Evolutionary conservation across 2,888 invertebrate genomes (phyloP).

Genomic region (Hypercompe scribonia): DNA sequence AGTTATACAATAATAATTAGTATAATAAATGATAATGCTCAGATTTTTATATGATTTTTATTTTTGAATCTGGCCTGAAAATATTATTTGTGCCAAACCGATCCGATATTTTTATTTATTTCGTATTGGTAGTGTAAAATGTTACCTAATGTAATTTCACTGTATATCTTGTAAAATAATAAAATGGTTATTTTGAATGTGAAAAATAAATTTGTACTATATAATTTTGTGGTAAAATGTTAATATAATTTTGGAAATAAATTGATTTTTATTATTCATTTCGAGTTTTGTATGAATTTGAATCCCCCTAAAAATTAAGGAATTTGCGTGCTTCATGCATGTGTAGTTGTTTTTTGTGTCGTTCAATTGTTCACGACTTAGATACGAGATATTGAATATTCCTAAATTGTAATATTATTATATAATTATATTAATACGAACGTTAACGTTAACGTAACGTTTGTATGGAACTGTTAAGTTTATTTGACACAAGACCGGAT

Average conservation of each 20-base stretch:
- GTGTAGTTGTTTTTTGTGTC: too few relatives aligned
- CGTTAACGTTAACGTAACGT: too few relatives aligned
- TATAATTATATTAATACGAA: too few relatives aligned
- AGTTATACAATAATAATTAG: slow-evolving; percentile 42
- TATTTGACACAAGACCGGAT: too few relatives aligned
- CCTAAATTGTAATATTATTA: too few relatives aligned
- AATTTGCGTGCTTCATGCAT: too few relatives aligned
- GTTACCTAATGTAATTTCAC: slow-evolving; percentile 73
- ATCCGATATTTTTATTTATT: slow-evolving; percentile 66
- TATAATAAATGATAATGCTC: slow-evolving; percentile 69
- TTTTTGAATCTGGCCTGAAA: slow-evolving; percentile 59
- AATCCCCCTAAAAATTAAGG: neutral
- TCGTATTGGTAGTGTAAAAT: slow-evolving; percentile 66
- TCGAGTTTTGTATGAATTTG: slow-evolving; percentile 26
- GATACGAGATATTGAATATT: too few relatives aligned
- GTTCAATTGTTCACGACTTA: too few relatives aligned
- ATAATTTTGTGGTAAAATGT: slow-evolving; percentile 63
- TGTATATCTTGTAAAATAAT: slow-evolving; percentile 72
- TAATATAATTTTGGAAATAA: slow-evolving; percentile 78
- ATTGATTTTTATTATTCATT: slow-evolving; percentile 72
- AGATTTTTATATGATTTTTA: slow-evolving; percentile 53
- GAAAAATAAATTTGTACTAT: slow-evolving; percentile 64
- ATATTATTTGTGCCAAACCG: slow-evolving; percentile 76
- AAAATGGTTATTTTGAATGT: slow-evolving; percentile 57
- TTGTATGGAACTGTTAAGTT: too few relatives aligned